Base-by-base conservation (phyloP, 2,113 vertebrate genomes). In the Limanda limanda region DNA sequence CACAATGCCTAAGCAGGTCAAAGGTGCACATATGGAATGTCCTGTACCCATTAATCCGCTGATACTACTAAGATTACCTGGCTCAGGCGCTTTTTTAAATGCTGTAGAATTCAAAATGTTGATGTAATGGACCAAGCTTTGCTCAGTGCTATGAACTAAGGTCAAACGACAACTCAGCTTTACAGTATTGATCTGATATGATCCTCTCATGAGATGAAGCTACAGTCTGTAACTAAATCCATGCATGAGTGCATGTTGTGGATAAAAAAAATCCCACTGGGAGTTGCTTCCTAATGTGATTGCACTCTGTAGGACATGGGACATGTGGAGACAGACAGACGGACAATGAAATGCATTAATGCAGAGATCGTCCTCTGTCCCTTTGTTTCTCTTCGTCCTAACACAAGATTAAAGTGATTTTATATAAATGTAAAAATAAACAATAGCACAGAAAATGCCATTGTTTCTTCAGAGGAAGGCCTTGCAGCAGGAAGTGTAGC, bases 111-210 rank as follows among this genome's bases (percentile, higher is more conserved):
- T 42, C 23, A 73, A 75, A 83, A 18, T 75, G 74, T 81, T 74
- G 72, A 86, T 62, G 24, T 11, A 27, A 52, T 24, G 64, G 25
- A 11, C 31, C 45, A 64, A 60, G 23, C 45, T 76, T 31, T n/a
- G n/a, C 37, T 66, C 47, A 81, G 42, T 35, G 55, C 70, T 75
- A 21, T 51, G 20, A 27, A 24, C 65, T 74, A 21, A 89, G 89
- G 91, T 91, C 84, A 85, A 15, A 42, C 40, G 13, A 42, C 40
- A 42, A 42, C 40, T 42, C 10, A 42, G 40, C 40, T 13, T 42
- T 13, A 42, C 77, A 58, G 25, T 65, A 92, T 90, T 76, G 88
- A 91, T 88, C 63, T 51, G 42, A 76, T 66, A 79, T 74, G 67
- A 89, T 79, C 74, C 23, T 20, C 37, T 75, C 68, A 63, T 82